Evolutionary conservation across 2,888 invertebrate species (phyloP).

Genomic region (Unio pictorum): DNA sequence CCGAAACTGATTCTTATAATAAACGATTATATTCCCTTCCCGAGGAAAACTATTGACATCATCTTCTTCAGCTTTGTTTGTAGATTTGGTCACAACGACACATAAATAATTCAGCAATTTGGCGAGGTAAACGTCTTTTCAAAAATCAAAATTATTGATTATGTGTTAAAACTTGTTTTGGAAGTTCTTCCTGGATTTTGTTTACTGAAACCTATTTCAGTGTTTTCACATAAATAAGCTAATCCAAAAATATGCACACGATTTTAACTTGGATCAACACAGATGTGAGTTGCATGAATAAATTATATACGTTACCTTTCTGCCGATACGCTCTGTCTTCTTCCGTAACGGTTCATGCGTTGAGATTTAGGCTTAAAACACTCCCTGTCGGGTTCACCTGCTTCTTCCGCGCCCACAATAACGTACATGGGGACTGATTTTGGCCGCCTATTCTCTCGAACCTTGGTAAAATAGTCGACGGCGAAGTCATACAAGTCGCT

Average conservation of each 20-base stretch:
- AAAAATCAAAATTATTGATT: too few relatives aligned
- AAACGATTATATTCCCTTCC: too few relatives aligned
- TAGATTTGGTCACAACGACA: too few relatives aligned
- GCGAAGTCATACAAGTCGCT: slow-evolving; percentile 68
- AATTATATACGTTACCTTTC: slow-evolving; percentile 31
- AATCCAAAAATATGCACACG: neutral
- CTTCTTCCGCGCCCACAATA: slow-evolving; percentile 68
- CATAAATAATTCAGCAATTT: too few relatives aligned
- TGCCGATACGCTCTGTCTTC: slow-evolving; percentile 70
- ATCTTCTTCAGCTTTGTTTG: too few relatives aligned
- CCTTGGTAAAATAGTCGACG: slow-evolving; percentile 68
- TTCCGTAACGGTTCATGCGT: slow-evolving; percentile 60
- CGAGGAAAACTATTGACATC: too few relatives aligned
- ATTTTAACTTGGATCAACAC: too few relatives aligned
- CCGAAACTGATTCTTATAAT: too few relatives aligned
- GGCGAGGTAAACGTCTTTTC: too few relatives aligned
- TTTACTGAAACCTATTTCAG: neutral
- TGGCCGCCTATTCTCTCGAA: slow-evolving; percentile 61
- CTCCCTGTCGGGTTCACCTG: slow-evolving; percentile 66
- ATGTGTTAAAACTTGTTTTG: too few relatives aligned
- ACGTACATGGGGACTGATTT: slow-evolving; percentile 70
- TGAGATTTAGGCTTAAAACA: slow-evolving; percentile 64
- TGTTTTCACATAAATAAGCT: neutral
- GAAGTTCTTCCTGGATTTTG: neutral
- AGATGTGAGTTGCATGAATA: too few relatives aligned